Conservation (phyloP, 2,797 vertebrate genomes). For the Eupleurogrammus muticus region DNA sequence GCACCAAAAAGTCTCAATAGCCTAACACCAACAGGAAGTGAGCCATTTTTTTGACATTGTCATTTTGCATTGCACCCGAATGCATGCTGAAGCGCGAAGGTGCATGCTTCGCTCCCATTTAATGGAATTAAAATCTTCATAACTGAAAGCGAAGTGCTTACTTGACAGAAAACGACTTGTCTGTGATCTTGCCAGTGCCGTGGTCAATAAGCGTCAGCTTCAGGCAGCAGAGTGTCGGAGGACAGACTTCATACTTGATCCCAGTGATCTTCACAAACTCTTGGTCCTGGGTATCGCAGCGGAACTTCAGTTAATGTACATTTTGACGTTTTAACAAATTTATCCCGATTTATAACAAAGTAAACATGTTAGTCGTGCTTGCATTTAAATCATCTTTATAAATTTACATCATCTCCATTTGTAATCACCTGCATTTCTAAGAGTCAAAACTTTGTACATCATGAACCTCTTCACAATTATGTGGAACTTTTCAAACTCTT, state of each 20-base stretch:
- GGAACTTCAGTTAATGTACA: background rate
- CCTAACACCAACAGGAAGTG: no score
- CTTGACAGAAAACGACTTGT: conserved; percentile 96
- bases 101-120: no score
- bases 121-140: background rate
- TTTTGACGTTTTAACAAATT: background rate
- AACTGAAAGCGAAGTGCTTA: conserved; percentile 64
- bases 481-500: no score
- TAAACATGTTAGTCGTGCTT: no score
- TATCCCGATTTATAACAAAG: background rate
- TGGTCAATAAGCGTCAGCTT: conserved; percentile 96
- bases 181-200: conserved; percentile 90
- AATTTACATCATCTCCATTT: no score
- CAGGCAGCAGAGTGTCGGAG: conserved; percentile 95
- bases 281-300: conserved; percentile 88
- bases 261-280: conserved; percentile 98
- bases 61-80: no score
- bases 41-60: no score
- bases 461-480: background rate
- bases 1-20: no score
- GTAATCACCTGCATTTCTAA: background rate
- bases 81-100: no score
- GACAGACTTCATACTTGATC: conserved; percentile 95
- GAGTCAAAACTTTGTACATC: background rate
- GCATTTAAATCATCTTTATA: no score